Evolutionary conservation across 2,888 invertebrate species (phyloP).

Genomic region (Yponomeuta plumbellus): DNA sequence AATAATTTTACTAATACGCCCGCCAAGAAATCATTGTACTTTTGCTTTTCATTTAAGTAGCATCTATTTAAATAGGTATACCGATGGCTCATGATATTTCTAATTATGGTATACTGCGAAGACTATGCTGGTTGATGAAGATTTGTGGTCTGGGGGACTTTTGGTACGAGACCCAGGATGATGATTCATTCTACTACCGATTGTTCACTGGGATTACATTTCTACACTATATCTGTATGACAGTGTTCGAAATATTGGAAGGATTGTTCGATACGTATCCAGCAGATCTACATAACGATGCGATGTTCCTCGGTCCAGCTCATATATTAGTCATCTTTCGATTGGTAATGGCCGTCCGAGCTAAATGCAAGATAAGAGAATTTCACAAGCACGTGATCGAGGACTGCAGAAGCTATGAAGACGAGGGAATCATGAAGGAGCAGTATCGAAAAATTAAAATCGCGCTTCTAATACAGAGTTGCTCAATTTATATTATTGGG

Average conservation of each 20-base stretch:
- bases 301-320: slow-evolving; percentile 3
- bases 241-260: slow-evolving; percentile 4
- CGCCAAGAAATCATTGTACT: background rate
- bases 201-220: background rate
- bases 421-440: background rate
- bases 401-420: background rate
- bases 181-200: background rate
- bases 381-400: background rate
- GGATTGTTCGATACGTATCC: slow-evolving; percentile 10
- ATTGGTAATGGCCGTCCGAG: background rate
- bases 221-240: background rate
- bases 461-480: background rate
- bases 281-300: slow-evolving; percentile 18
- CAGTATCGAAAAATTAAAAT: slow-evolving; percentile 5
- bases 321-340: slow-evolving; percentile 13
- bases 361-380: slow-evolving; percentile 8
- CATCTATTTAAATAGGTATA: background rate
- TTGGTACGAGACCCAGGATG: slow-evolving; percentile 15
- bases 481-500: background rate
- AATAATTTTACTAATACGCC: background rate
- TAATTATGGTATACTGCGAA: background rate
- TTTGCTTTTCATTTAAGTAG: background rate
- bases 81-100: background rate
- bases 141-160: slow-evolving; percentile 12
- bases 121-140: slow-evolving; percentile 11